A percentile compares a stretch with the other conserved stretches of the same genome.
phyloP scores from a whole-genome alignment of 2,797 vertebrate genomes.

The Eulemur coronatus region DNA sequence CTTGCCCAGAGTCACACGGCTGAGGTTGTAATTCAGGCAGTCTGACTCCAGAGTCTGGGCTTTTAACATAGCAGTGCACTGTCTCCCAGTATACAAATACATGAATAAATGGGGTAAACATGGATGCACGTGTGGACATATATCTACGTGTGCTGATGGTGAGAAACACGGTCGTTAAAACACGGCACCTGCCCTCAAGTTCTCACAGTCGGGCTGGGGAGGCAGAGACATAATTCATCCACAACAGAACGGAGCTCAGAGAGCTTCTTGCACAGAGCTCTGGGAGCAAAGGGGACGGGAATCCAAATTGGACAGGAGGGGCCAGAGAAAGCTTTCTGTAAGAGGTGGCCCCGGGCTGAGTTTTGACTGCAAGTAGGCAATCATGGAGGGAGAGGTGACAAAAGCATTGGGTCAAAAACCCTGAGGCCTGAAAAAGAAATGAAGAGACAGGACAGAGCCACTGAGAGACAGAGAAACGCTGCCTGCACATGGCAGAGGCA shows the following conservation, averaged over 20 bases:
- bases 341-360: neutral
- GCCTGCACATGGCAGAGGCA: neutral
- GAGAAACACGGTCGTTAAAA: neutral
- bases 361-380: neutral
- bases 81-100: neutral
- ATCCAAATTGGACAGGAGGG: neutral
- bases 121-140: fast-evolving
- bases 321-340: neutral
- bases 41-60: neutral
- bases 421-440: neutral
- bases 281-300: neutral
- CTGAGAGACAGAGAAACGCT: neutral
- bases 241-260: neutral
- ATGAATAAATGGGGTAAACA: neutral
- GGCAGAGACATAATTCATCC: neutral
- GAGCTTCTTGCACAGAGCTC: neutral
- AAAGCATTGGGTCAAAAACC: neutral
- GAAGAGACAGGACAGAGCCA: neutral
- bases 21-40: neutral
- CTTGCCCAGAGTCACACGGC: neutral
- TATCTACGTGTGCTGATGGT: neutral
- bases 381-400: neutral
- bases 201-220: neutral
- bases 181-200: neutral
- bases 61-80: neutral